phyloP scores from a whole-genome alignment of 2,797 vertebrate species.

The Melanotaenia pygmaea region DNA sequence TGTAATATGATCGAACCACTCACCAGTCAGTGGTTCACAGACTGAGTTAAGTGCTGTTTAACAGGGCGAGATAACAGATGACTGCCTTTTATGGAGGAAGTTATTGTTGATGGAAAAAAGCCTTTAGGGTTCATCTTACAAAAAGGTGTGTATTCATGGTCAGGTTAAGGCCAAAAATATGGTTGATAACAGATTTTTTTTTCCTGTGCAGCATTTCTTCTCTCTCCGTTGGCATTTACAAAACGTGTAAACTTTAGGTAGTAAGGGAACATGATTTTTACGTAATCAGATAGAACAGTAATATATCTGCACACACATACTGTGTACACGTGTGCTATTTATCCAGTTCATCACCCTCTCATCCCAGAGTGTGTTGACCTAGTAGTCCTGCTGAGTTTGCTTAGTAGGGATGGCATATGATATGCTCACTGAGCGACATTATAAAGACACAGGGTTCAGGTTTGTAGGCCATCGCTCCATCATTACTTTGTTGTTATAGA shows the following conservation, averaged over 20 bases:
- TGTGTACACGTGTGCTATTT: constrained; percentile 31
- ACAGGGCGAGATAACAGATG: not conserved
- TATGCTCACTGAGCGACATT: constrained; percentile 41
- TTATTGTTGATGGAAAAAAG: not conserved
- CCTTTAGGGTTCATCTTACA: not conserved
- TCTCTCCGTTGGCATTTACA: not conserved
- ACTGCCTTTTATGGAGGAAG: not conserved
- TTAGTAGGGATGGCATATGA: constrained; percentile 24
- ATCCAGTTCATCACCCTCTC: constrained; percentile 38
- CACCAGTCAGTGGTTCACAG: not conserved
- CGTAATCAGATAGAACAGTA: not conserved
- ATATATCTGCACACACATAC: constrained; percentile 4
- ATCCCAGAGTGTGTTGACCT: constrained; percentile 29
- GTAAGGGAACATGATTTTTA: constrained; percentile 1
- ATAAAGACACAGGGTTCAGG: constrained; percentile 28
- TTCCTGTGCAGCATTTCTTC: not conserved
- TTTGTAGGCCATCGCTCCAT: constrained; percentile 32
- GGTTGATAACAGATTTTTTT: not conserved
- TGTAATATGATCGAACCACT: constrained; percentile 5
- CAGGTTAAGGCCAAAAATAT: constrained; percentile 1
- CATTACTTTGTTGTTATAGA: constrained; percentile 34
- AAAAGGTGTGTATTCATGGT: not conserved
- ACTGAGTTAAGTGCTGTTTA: not conserved
- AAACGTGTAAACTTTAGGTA: constrained; percentile 1
- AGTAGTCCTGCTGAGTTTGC: constrained; percentile 25